Base-by-base conservation (phyloP, 2,888 invertebrate genomes). In the Latrodectus elegans region DNA sequence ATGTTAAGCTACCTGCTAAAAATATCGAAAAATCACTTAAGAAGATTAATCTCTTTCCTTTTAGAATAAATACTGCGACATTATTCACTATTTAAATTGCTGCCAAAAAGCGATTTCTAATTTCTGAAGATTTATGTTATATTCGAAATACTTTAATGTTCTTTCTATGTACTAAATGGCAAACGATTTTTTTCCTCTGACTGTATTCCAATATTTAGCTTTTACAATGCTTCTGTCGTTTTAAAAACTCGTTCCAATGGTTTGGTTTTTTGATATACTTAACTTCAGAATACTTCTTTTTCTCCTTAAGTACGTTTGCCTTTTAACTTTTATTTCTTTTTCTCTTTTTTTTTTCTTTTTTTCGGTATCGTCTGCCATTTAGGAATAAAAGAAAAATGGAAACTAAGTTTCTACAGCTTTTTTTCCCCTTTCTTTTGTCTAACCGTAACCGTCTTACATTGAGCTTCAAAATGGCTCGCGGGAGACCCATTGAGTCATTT, bases 91-190 rank as follows among this genome's bases (percentile, higher is more conserved):
- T 65, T 52, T 80, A 49, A 73, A 15, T 55, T 22, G 70, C 60
- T 6, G n/a, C 67, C 12, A 15, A 65, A 64, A 38, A 71, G 14
- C 49, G 60, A 11, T 72, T 68, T 73, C 65, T 73, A 65, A 73
- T 73, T 80, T 73, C 60, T 22, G 4, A 15, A 52, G 80, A 80
- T 67, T 80, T 65, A 73, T 73, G 65, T 64, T 73, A 73, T 73
- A 65, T 67, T 52, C 15, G 52, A 52, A 72, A 72, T 52, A 22
- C 73, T 73, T 80, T 80, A 80, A 80, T 80, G 80, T 73, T 65
- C 65, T 80, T 80, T 60, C 60, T 73, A 73, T 80, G 80, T 80
- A 70, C 38, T n/a, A 65, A 81, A 81, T 26, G 22, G 73, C 71
- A 49, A 73, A 52, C 53, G 14, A 38, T 49, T 74, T 53, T 67